Conservation (phyloP, 2,888 invertebrate species). For the Gymnoscelis rufifasciata region DNA sequence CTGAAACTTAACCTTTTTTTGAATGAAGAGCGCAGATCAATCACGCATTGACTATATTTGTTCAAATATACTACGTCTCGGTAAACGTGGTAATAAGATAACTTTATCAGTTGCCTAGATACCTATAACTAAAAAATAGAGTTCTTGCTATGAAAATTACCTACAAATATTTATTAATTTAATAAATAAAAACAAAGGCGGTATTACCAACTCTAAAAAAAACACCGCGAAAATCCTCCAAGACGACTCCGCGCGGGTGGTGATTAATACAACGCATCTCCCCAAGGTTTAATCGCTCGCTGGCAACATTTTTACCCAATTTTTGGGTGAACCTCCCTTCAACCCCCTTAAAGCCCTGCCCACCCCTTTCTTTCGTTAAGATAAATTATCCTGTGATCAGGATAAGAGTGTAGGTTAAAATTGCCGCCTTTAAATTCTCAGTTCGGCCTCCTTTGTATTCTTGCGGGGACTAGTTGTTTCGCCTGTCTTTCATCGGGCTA, state of each 20-base stretch:
- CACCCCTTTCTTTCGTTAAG: slow-evolving; percentile 80
- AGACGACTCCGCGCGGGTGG: slow-evolving; percentile 72
- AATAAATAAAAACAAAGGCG: too few relatives aligned
- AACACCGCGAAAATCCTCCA: slow-evolving; percentile 59
- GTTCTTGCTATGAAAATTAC: too few relatives aligned
- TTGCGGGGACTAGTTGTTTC: slow-evolving; percentile 54
- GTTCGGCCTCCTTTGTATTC: slow-evolving; percentile 73
- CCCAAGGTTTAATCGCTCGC: slow-evolving; percentile 78
- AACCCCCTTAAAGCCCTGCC: slow-evolving; percentile 44
- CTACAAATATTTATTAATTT: too few relatives aligned
- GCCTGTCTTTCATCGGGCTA: slow-evolving; percentile 40
- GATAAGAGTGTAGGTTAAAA: slow-evolving; percentile 79
- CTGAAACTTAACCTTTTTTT: too few relatives aligned
- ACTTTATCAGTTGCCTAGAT: background rate
- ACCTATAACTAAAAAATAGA: too few relatives aligned
- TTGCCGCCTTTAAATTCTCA: slow-evolving; percentile 77
- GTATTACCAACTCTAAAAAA: slow-evolving; percentile 45
- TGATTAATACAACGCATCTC: slow-evolving; percentile 80
- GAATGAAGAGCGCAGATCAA: too few relatives aligned
- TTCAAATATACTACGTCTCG: too few relatives aligned
- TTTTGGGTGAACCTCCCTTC: slow-evolving; percentile 62
- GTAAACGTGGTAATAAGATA: too few relatives aligned
- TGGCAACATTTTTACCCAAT: slow-evolving; percentile 80
- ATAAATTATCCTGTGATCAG: slow-evolving; percentile 79
- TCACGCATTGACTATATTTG: too few relatives aligned